phyloP scores from a whole-genome alignment of 2,113 vertebrate genomes.

The Callopanchax toddi region DNA sequence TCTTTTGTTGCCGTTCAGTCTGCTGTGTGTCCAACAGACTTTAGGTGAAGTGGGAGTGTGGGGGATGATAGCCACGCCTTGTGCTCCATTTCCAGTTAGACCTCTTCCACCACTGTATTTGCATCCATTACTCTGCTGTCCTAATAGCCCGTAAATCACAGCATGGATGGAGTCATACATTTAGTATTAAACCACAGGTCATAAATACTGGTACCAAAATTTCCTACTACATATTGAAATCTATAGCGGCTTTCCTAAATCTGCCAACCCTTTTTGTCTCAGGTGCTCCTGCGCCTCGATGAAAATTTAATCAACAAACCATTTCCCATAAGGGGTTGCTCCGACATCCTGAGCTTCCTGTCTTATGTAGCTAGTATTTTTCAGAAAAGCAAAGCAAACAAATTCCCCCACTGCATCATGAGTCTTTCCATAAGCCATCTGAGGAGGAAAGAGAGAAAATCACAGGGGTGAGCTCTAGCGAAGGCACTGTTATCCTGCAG shows the following conservation, averaged over 20 bases:
- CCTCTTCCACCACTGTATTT: slow-evolving; percentile 16
- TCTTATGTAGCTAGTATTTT: slow-evolving; percentile 21
- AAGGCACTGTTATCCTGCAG: slow-evolving; percentile 75
- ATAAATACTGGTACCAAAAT: slow-evolving; percentile 47
- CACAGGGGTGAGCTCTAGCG: slow-evolving; percentile 44
- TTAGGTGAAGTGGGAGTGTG: slow-evolving; percentile 19
- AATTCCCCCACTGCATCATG: slow-evolving; percentile 23
- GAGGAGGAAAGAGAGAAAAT: slow-evolving; percentile 10
- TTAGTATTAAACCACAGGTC: slow-evolving; percentile 49
- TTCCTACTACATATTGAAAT: slow-evolving; percentile 34
- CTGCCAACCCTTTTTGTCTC: slow-evolving; percentile 44
- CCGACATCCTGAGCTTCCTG: slow-evolving; percentile 32
- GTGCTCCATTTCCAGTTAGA: slow-evolving; percentile 51
- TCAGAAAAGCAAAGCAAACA: slow-evolving; percentile 34
- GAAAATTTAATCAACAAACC: slow-evolving; percentile 49
- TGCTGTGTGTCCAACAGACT: slow-evolving; percentile 38
- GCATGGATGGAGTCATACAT: slow-evolving; percentile 50
- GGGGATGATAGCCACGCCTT: slow-evolving; percentile 50
- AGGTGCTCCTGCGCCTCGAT: slow-evolving; percentile 35
- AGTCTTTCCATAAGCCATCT: slow-evolving; percentile 17
- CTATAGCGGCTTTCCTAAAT: slow-evolving; percentile 40
- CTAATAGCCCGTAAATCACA: slow-evolving; percentile 62
- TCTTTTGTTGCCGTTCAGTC: slow-evolving; percentile 50
- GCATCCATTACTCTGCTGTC: slow-evolving; percentile 63
- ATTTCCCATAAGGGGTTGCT: slow-evolving; percentile 36